Percentiles rank a stretch among this genome's conserved stretches.
Conservation (phyloP, 1,140 invertebrate species). For the Nebria ingens region DNA sequence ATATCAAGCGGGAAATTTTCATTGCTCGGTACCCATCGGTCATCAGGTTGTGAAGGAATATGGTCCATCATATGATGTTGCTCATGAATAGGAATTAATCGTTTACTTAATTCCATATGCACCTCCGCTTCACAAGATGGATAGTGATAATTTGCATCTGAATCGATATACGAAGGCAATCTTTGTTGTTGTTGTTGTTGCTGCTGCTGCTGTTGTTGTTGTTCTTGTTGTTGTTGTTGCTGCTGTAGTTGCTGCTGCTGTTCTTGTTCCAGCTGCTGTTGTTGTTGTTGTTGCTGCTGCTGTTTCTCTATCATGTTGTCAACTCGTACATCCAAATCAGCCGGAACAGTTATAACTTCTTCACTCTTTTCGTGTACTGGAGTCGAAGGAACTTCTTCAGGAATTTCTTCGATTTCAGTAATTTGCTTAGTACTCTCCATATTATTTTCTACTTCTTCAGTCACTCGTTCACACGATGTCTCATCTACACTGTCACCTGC, state of each 20-base stretch:
- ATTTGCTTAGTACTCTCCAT: slow-evolving; percentile 4
- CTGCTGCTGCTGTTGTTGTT: slow-evolving; percentile 12
- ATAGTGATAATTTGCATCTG: slow-evolving; percentile 16
- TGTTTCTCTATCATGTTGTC: slow-evolving; percentile 1
- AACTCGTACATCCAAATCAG: not conserved
- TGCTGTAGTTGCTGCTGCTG: not conserved
- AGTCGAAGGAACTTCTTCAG: slow-evolving; percentile 17
- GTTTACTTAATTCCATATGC: slow-evolving; percentile 19
- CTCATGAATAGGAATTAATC: slow-evolving; percentile 21
- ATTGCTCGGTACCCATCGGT: slow-evolving; percentile 54
- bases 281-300: slow-evolving; percentile 11
- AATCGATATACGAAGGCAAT: slow-evolving; percentile 7
- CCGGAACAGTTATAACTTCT: not conserved
- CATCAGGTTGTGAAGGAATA: slow-evolving; percentile 42
- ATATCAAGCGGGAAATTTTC: slow-evolving; percentile 30
- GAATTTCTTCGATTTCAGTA: slow-evolving; percentile 15
- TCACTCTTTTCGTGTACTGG: not conserved
- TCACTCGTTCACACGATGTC: slow-evolving; percentile 19
- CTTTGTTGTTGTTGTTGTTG: not conserved
- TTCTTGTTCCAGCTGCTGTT: not conserved
- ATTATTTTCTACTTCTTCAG: slow-evolving; percentile 25
- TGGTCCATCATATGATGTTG: slow-evolving; percentile 25
- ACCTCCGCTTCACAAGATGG: slow-evolving; percentile 18
- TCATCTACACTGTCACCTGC: slow-evolving; percentile 27
- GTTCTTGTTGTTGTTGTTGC: not conserved